Evolutionary conservation across 2,113 vertebrate genomes (phyloP).

Genomic region (Laticauda colubrina): DNA sequence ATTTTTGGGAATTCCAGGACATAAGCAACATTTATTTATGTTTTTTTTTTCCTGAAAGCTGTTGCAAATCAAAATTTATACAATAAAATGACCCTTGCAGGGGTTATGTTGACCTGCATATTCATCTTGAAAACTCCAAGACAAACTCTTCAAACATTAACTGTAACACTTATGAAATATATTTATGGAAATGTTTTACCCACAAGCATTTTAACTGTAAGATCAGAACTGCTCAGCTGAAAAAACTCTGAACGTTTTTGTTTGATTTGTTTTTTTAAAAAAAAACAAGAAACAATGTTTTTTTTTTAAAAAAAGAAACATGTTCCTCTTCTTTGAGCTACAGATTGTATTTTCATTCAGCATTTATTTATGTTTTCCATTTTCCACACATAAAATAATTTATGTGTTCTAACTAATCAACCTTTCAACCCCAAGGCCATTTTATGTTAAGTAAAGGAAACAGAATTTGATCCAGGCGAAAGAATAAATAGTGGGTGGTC

Average conservation of each 20-base stretch:
- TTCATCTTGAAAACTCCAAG: too few species aligned
- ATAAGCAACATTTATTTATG: too few species aligned
- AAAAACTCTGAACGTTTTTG: not conserved
- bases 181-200: not conserved
- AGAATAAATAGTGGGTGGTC: not conserved
- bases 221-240: not conserved
- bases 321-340: not conserved
- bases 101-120: too few species aligned
- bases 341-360: not conserved
- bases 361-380: not conserved
- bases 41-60: too few species aligned
- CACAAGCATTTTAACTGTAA: not conserved
- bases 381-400: not conserved
- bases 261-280: not conserved
- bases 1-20: not conserved
- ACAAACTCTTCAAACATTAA: too few species aligned
- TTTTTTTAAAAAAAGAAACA: not conserved
- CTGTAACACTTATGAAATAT: too few species aligned
- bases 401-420: not conserved
- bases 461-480: not conserved
- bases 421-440: not conserved
- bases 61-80: too few species aligned
- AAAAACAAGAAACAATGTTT: not conserved
- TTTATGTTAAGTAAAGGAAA: not conserved
- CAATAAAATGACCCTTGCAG: too few species aligned